Evolutionary conservation across 1,140 invertebrate species (phyloP).

Genomic region (Gerris buenoi): DNA sequence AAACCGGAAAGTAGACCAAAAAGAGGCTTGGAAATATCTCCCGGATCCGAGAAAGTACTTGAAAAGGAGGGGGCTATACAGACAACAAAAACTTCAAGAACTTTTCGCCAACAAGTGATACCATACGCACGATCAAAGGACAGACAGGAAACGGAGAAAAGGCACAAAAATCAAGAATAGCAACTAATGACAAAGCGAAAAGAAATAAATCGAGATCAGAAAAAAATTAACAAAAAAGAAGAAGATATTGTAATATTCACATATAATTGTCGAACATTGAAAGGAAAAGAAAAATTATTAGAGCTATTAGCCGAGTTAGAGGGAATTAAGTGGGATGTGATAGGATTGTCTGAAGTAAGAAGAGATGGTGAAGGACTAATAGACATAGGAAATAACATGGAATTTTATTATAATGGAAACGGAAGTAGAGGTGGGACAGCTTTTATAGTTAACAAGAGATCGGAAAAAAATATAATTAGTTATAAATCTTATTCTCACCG

Average conservation of each 20-base stretch:
- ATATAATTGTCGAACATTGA: not conserved
- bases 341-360: not conserved
- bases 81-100: not conserved
- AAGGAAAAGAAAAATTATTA: not conserved
- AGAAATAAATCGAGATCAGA: not conserved
- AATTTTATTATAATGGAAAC: not conserved
- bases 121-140: not conserved
- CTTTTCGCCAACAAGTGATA: not conserved
- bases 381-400: not conserved
- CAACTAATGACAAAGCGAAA: not conserved
- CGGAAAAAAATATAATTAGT: not conserved
- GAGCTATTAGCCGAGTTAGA: not conserved
- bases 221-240: not conserved
- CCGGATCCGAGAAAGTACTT: not conserved
- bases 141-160: not conserved
- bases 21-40: not conserved
- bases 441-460: not conserved
- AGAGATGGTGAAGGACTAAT: not conserved
- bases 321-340: not conserved
- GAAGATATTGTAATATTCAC: not conserved
- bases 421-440: not conserved
- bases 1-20: not conserved
- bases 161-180: not conserved
- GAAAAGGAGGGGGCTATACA: not conserved
- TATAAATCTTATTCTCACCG: not conserved